Conservation (phyloP, 2,888 invertebrate genomes). For the Nomada goodeniana region DNA sequence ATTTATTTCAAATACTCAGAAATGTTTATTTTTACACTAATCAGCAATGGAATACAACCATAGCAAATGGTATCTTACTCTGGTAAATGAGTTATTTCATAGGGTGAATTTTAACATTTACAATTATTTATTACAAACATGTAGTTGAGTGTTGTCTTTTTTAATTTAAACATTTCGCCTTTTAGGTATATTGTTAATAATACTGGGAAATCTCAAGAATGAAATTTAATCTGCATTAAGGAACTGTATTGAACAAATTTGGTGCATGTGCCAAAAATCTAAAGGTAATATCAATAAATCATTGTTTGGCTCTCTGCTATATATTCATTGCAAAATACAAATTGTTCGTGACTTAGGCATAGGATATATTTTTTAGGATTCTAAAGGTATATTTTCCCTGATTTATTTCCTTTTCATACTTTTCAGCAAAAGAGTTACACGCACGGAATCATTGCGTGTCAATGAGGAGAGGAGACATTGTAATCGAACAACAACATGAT, state of each 20-base stretch:
- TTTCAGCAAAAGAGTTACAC: too few species aligned
- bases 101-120: not conserved
- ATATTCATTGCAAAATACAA: not conserved
- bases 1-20: not conserved
- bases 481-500: conserved; percentile 21
- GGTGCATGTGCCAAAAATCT: not conserved
- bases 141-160: not conserved
- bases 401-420: too few species aligned
- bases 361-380: conserved; percentile 22
- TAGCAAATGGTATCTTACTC: conserved; percentile 10
- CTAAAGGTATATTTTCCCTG: not conserved
- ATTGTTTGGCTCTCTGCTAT: not conserved
- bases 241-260: not conserved
- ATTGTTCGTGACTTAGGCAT: not conserved
- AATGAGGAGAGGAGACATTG: too few species aligned
- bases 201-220: conserved; percentile 2
- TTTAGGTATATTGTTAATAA: conserved; percentile 16
- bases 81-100: conserved; percentile 9
- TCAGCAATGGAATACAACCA: not conserved
- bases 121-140: conserved; percentile 7
- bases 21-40: conserved; percentile 13
- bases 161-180: conserved; percentile 2
- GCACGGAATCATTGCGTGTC: too few species aligned
- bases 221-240: conserved; percentile 18
- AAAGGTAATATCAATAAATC: conserved; percentile 34